Conservation (phyloP, 2,113 vertebrate genomes). For the Bubalus kerabau region DNA sequence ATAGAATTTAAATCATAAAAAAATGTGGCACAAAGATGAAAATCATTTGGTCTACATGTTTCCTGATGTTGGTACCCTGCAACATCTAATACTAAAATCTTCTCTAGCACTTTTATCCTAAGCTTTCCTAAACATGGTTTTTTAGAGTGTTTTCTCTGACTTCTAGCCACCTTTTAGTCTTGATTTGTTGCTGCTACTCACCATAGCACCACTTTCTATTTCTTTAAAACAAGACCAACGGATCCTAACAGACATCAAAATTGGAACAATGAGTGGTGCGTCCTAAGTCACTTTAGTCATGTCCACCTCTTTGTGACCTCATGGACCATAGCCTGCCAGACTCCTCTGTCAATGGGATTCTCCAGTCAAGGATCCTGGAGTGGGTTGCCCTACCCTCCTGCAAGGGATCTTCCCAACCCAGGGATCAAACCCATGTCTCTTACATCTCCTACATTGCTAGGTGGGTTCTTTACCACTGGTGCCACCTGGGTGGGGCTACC, state of each 20-base stretch:
- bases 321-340: background rate
- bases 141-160: background rate
- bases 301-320: background rate
- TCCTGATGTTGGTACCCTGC: background rate
- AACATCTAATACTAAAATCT: background rate
- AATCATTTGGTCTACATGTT: background rate
- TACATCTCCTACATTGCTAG: background rate
- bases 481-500: background rate
- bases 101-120: background rate
- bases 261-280: background rate
- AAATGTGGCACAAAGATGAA: background rate
- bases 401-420: background rate
- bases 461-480: rapidly evolving
- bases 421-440: background rate
- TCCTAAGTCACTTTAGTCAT: background rate
- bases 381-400: background rate
- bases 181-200: background rate
- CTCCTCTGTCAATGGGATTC: background rate
- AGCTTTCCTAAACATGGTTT: background rate
- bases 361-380: background rate
- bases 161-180: background rate
- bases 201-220: background rate
- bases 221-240: background rate
- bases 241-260: background rate
- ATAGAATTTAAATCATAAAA: background rate